Base-by-base conservation (phyloP, 2,113 vertebrate species). In the Anolis carolinensis region DNA sequence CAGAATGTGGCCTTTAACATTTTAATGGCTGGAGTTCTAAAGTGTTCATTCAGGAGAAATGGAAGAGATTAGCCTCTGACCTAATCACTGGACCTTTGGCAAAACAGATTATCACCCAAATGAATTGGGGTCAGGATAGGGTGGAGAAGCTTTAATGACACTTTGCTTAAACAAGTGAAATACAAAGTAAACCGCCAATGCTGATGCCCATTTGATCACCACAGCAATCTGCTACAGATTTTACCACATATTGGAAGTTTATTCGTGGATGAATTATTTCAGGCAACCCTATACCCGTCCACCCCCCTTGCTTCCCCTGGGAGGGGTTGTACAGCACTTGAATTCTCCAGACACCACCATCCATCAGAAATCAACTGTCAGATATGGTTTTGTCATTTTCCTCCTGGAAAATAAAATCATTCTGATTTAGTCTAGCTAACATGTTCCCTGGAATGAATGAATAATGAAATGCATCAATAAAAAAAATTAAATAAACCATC, bases 11-110 rank as follows among this genome's bases (percentile, higher is more conserved):
- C 82, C 80, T 89, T 91, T 79, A 79, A 79, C 78, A 79, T 79
- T 79, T 88, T 88, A 87, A 90, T 87, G 77, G 0, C 85, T 84
- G 85, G 73, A 77, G 30, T 91, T 89, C 86, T 86, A 92, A 91
- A 48, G 73, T 72, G 76, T 84, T 25, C 3, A 78, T 90, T 84
- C 32, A 84, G 70, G 78, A 63, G 39, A 86, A 92, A 92, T 10
- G 83, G 76, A 75, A 52, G 34, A 62, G 90, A 86, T 88, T 63
- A 65, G 82, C 50, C 59, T 89, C 74, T 55, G 80, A 84, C 90
- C 79, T 88, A 84, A 92, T 86, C 71, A 62, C 72, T 92, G 67
- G 13, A 89, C 5, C 85, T 92, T 67, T 73, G 70, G 77, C 36
- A 48, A 91, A 90, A 88, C 36, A 87, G 36, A 79, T 34, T 25